Conservation (phyloP, 30 jellyfish, hydroid and myxozoan genomes). For the Mastigias papua region DNA sequence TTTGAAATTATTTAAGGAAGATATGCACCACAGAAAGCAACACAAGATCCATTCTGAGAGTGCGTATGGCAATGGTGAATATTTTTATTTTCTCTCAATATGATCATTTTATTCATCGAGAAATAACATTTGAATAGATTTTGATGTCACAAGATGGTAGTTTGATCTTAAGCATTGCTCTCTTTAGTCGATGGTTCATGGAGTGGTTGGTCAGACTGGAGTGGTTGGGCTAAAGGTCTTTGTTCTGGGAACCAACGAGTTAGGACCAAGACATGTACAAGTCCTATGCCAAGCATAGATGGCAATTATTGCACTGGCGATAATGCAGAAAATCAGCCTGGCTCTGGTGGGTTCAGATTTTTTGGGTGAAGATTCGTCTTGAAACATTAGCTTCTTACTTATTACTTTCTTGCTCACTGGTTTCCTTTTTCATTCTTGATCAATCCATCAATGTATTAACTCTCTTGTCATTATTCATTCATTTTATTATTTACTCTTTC, state of each 20-base stretch:
- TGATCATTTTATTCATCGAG: no score
- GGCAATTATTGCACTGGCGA: conserved; percentile 90
- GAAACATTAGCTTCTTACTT: no score
- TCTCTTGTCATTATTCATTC: neutral
- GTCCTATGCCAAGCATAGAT: conserved; percentile 88
- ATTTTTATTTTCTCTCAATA: no score
- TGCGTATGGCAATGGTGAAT: no score
- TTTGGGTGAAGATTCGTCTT: neutral
- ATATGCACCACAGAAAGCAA: no score
- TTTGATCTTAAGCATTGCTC: no score
- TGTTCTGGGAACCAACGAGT: conserved; percentile 95
- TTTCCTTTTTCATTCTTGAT: neutral
- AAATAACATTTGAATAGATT: no score
- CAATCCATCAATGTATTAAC: neutral
- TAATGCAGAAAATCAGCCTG: conserved; percentile 81
- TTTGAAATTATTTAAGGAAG: no score
- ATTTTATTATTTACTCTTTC: neutral
- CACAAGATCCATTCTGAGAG: no score
- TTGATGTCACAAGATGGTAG: no score
- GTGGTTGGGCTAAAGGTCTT: conserved; percentile 96
- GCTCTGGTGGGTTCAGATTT: conserved; percentile 71
- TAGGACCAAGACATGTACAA: conserved; percentile 91
- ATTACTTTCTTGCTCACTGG: neutral
- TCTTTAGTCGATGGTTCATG: conserved; percentile 81
- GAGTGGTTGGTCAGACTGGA: conserved; percentile 98